Conservation (phyloP, 2,888 invertebrate genomes). For the Stegophylla sp. region DNA sequence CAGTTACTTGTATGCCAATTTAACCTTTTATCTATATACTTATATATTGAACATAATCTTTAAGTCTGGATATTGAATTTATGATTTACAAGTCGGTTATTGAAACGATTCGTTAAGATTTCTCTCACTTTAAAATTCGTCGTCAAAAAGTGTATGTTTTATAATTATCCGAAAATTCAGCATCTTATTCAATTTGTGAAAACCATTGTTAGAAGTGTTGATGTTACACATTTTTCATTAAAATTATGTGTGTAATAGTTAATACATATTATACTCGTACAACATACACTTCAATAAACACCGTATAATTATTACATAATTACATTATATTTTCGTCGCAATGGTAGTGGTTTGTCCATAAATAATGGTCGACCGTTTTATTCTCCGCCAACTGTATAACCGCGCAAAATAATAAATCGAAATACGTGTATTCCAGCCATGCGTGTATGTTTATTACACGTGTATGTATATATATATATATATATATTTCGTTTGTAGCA, state of each 20-base stretch:
- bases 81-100: too few species aligned
- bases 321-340: constrained; percentile 1
- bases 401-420: background rate
- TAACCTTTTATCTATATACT: too few species aligned
- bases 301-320: too few species aligned
- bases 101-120: background rate
- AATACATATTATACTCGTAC: background rate
- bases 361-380: background rate
- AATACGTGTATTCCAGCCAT: background rate
- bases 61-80: too few species aligned
- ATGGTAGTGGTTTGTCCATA: background rate
- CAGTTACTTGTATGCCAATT: too few species aligned
- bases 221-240: background rate
- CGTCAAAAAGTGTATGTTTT: background rate
- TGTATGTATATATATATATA: background rate
- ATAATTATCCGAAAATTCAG: background rate
- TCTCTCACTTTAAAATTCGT: background rate
- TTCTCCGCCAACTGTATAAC: background rate
- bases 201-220: background rate
- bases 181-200: background rate
- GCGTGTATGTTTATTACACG: too few species aligned
- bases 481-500: background rate
- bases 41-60: too few species aligned
- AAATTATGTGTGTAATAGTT: background rate
- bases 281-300: background rate